Percentiles rank a stretch among this genome's conserved stretches.
Evolutionary conservation across 2,113 vertebrate genomes (phyloP).

Genomic region (Larimichthys crocea): DNA sequence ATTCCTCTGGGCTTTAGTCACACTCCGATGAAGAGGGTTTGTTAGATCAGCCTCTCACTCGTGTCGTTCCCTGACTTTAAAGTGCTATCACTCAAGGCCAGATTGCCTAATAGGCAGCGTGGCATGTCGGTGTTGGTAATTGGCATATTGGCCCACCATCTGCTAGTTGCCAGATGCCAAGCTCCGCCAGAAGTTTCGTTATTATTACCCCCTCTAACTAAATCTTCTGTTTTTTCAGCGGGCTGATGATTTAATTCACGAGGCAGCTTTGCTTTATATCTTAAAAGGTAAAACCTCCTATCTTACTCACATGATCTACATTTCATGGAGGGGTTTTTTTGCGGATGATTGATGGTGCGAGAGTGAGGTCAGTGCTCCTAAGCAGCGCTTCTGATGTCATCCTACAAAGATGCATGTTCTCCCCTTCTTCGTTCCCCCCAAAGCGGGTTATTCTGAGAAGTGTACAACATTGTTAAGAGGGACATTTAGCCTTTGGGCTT

Average conservation of each 20-base stretch:
- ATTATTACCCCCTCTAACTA: conserved; percentile 31
- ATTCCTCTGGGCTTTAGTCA: conserved; percentile 76
- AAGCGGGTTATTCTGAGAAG: conserved; percentile 54
- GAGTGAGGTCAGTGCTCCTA: conserved; percentile 74
- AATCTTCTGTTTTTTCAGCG: conserved; percentile 41
- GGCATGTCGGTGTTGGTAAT: conserved; percentile 63
- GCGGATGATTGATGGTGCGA: conserved; percentile 71
- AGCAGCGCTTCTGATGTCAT: conserved; percentile 77
- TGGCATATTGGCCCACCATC: conserved; percentile 68
- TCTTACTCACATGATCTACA: conserved; percentile 38
- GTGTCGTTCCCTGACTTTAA: conserved; percentile 69
- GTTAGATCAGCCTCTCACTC: conserved; percentile 65
- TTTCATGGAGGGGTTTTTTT: conserved; percentile 52
- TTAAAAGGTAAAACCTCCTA: conserved; percentile 68
- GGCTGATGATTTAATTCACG: conserved; percentile 64
- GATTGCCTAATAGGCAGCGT: conserved; percentile 65
- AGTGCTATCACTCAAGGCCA: conserved; percentile 66
- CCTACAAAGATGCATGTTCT: conserved; percentile 73
- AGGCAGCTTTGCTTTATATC: conserved; percentile 54
- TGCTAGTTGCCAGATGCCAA: conserved; percentile 72
- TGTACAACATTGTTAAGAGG: conserved; percentile 62
- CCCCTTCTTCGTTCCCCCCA: conserved; percentile 45
- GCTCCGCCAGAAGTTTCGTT: conserved; percentile 58
- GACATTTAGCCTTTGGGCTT: conserved; percentile 71
- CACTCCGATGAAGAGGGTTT: conserved; percentile 69